Evolutionary conservation across 2,888 invertebrate genomes (phyloP), one percentile per base, ranked within the genome.

Genomic region (Arge pagana): DNA sequence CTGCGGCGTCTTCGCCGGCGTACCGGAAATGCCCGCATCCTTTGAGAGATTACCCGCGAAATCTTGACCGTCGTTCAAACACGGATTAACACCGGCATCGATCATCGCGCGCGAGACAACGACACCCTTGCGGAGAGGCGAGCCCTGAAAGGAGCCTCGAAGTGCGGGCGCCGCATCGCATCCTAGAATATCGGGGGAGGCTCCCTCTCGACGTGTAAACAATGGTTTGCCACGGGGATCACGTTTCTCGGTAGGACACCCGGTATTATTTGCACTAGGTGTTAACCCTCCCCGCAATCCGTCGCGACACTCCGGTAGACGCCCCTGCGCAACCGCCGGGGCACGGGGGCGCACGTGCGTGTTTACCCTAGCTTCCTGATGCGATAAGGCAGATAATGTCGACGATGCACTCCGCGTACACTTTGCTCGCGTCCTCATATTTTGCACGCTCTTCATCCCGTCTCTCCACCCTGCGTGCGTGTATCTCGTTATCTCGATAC

Each of bases 201-300:
- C 36, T 58, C 62, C 62, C 65, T 66, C 65, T 65, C 56, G 58
- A 33, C 18, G 23, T 33, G 71, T 66, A 67, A 71, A 70, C 68
- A 70, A 42, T 60, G 69, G 66, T 69, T 70, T 71, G 65, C 71
- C 71, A 71, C 71, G 70, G 62, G 58, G 71, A 71, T 71, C 71
- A 67, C 71, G 67, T 71, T 71, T 70, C 70, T 59, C 61, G 53
- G 56, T 52, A 51, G 60, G 49, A 62, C 57, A 58, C 43, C 57
- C 59, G 58, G 61, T 61, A 59, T 57, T 71, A 65, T 71, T 71
- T 69, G 64, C 66, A 57, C 63, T 57, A 53, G 55, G 58, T 54
- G 62, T 66, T 65, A 61, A 55, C 50, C 56, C 56, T 37, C 54
- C 53, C 57, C 36, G 18, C 21, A 53, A 54, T 53, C 50, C 56